These are phyloP conservation scores for Natator depressus DNA, from an alignment of 2,113 vertebrate species.

Conservation along the genomic window DNA sequence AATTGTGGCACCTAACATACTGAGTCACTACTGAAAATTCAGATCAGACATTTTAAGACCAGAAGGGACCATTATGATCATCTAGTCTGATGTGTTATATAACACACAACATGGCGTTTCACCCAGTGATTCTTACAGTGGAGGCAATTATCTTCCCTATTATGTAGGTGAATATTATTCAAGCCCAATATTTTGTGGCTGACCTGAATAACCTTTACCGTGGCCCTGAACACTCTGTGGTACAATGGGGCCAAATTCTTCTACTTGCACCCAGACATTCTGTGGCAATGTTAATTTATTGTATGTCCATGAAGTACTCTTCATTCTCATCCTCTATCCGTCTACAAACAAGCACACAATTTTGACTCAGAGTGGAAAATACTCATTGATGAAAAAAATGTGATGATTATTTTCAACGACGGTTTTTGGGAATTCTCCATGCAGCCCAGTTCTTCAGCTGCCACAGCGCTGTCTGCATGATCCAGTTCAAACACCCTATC, in stretches of 20 bases:
- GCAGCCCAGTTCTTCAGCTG: neutral
- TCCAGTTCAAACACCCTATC: neutral
- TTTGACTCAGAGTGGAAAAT: neutral
- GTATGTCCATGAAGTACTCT: neutral
- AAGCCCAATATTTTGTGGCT: neutral
- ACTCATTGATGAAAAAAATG: neutral
- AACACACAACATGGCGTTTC: neutral
- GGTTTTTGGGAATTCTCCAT: constrained; percentile 4
- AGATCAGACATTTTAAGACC: neutral
- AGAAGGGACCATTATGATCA: neutral
- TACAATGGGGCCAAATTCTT: neutral
- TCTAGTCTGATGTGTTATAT: neutral
- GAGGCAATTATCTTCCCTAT: neutral
- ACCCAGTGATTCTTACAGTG: neutral
- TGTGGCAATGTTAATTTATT: neutral
- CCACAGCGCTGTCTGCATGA: fast-evolving
- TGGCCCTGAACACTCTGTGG: neutral
- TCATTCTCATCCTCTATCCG: neutral
- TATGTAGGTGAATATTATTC: neutral
- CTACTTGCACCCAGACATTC: neutral
- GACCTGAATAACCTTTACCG: neutral
- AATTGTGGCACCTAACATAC: neutral
- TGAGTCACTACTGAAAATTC: neutral
- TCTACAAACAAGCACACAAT: neutral
- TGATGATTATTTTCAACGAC: constrained; percentile 19